phyloP scores from a whole-genome alignment of 1,140 invertebrate genomes.

The Brachionus manjavacas region DNA sequence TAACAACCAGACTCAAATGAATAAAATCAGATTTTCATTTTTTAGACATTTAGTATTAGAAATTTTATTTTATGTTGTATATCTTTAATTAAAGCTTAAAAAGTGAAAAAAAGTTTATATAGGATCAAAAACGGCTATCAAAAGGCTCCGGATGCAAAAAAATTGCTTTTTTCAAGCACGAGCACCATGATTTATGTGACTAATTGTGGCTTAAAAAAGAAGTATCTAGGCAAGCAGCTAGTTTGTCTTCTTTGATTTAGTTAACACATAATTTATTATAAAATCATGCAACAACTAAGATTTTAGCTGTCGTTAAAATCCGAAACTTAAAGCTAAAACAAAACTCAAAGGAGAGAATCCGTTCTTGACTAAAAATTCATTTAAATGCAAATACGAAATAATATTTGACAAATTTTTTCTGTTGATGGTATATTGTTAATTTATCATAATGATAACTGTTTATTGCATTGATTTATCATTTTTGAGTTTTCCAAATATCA shows the following conservation, averaged over 20 bases:
- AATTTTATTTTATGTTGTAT: neutral
- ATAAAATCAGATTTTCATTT: neutral
- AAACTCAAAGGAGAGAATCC: neutral
- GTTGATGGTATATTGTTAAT: neutral
- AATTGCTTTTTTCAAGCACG: neutral
- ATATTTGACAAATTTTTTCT: neutral
- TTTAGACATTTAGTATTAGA: neutral
- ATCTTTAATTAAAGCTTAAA: neutral
- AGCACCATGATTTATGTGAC: neutral
- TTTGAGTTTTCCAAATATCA: neutral
- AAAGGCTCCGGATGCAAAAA: neutral
- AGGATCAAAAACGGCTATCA: neutral
- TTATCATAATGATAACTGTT: neutral
- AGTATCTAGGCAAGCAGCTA: neutral
- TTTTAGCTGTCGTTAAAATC: neutral
- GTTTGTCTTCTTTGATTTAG: neutral
- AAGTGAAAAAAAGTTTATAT: neutral
- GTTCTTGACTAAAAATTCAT: neutral
- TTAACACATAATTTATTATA: slow-evolving; percentile 37
- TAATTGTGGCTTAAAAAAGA: neutral
- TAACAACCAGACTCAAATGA: neutral
- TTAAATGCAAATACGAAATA: neutral
- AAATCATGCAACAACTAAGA: slow-evolving; percentile 17
- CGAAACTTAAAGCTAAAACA: neutral
- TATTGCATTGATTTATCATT: slow-evolving; percentile 2